These are phyloP conservation scores for Manduca sexta DNA, from an alignment of 1,140 invertebrate species.

Conservation along the genomic window DNA sequence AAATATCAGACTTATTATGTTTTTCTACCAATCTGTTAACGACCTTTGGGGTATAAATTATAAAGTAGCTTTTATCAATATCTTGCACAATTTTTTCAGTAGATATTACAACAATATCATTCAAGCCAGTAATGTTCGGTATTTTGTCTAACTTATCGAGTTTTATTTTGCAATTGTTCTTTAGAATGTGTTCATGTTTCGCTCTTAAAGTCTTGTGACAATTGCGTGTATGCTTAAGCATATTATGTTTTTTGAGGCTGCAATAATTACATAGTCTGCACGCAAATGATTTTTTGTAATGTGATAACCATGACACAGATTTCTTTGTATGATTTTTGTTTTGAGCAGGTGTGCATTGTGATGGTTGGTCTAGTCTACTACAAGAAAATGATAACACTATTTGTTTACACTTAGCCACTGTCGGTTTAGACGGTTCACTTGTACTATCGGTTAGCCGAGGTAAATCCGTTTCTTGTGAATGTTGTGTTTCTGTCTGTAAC, in stretches of 20 bases:
- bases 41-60: constrained; percentile 25
- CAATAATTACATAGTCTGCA: constrained; percentile 36
- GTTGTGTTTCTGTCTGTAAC: no score
- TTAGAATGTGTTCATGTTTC: constrained; percentile 26
- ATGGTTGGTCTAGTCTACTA: no score
- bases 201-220: constrained; percentile 4
- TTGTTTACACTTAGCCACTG: no score
- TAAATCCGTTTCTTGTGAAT: no score
- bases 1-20: background rate
- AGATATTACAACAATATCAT: constrained; percentile 29
- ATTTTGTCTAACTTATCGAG: constrained; percentile 37
- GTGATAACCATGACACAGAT: no score
- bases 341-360: no score
- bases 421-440: no score
- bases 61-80: constrained; percentile 25
- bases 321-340: no score
- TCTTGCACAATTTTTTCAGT: constrained; percentile 33
- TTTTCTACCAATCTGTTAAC: background rate
- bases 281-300: constrained; percentile 21
- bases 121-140: constrained; percentile 32
- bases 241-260: background rate
- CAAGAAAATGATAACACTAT: no score
- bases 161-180: constrained; percentile 26
- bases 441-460: no score
- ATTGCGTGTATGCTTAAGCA: background rate